Percentiles rank a stretch among this genome's conserved stretches.
phyloP scores from a whole-genome alignment of 2,888 invertebrate genomes.

The Erebia aethiops region DNA sequence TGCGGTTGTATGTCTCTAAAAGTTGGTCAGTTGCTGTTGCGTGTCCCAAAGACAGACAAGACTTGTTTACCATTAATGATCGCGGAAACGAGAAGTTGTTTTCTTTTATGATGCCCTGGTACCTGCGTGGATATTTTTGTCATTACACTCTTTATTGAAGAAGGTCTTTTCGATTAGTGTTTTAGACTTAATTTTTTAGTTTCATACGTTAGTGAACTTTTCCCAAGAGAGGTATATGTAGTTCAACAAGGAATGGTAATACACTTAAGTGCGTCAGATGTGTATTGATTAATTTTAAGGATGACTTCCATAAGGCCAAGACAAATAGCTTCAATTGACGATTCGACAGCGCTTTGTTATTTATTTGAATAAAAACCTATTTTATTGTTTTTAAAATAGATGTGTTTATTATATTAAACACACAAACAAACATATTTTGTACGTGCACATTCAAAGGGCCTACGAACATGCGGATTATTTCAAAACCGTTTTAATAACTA shows the following conservation, averaged over 20 bases:
- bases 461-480: not conserved
- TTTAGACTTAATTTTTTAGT: not conserved
- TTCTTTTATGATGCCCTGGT: not conserved
- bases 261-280: no score
- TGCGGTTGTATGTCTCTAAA: not conserved
- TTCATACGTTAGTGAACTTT: not conserved
- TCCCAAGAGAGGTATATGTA: no score
- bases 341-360: no score
- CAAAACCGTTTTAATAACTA: not conserved
- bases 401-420: no score
- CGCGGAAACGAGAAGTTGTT: slow-evolving; percentile 18
- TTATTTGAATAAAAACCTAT: no score
- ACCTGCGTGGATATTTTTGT: not conserved
- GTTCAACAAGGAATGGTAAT: no score
- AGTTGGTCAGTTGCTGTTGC: slow-evolving; percentile 8
- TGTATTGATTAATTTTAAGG: no score
- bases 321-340: no score
- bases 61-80: slow-evolving; percentile 22
- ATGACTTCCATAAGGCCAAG: no score
- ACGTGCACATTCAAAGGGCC: no score
- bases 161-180: not conserved
- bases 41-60: slow-evolving; percentile 3
- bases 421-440: no score
- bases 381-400: no score
- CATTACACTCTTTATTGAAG: not conserved